Conservation (phyloP, 1,140 invertebrate species). For the Drosophila sulfurigaster region DNA sequence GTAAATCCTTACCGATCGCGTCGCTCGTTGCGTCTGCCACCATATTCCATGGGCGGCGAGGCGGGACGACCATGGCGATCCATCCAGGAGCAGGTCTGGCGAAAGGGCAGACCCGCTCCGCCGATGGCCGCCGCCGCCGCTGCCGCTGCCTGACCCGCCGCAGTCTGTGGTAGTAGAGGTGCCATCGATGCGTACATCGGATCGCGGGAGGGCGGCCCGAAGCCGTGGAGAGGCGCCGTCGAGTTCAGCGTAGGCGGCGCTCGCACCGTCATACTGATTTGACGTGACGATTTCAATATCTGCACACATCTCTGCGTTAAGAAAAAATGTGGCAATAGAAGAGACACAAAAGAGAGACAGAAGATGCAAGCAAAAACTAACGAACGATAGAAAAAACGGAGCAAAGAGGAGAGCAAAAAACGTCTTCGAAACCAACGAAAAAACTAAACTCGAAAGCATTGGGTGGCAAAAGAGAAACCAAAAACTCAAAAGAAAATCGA, state of each 20-base stretch:
- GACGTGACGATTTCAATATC: slow-evolving; percentile 95
- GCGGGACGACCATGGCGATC: slow-evolving; percentile 94
- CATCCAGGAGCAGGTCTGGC: slow-evolving; percentile 96
- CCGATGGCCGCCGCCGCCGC: slow-evolving; percentile 74
- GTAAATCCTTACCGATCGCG: slow-evolving; percentile 71
- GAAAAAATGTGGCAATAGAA: slow-evolving; percentile 85
- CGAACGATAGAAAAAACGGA: slow-evolving; percentile 60
- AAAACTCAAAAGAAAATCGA: slow-evolving; percentile 23
- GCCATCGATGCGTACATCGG: slow-evolving; percentile 85
- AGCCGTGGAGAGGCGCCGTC: slow-evolving; percentile 85
- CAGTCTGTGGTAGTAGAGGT: slow-evolving; percentile 67
- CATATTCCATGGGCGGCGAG: slow-evolving; percentile 90
- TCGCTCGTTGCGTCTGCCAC: slow-evolving; percentile 79
- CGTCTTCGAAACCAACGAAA: slow-evolving; percentile 17
- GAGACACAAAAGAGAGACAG: slow-evolving; percentile 82
- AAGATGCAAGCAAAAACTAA: slow-evolving; percentile 73
- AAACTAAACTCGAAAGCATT: slow-evolving; percentile 25
- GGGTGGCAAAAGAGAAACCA: slow-evolving; percentile 33
- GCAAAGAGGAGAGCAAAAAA: slow-evolving; percentile 45
- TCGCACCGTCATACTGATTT: slow-evolving; percentile 94
- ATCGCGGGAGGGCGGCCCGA: slow-evolving; percentile 83
- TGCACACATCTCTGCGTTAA: slow-evolving; percentile 86
- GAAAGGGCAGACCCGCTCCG: slow-evolving; percentile 86
- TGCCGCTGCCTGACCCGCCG: slow-evolving; percentile 29
- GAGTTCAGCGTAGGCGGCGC: slow-evolving; percentile 87